Base-by-base conservation (phyloP, 2,888 invertebrate species). In the Dermolepida albohirtum region DNA sequence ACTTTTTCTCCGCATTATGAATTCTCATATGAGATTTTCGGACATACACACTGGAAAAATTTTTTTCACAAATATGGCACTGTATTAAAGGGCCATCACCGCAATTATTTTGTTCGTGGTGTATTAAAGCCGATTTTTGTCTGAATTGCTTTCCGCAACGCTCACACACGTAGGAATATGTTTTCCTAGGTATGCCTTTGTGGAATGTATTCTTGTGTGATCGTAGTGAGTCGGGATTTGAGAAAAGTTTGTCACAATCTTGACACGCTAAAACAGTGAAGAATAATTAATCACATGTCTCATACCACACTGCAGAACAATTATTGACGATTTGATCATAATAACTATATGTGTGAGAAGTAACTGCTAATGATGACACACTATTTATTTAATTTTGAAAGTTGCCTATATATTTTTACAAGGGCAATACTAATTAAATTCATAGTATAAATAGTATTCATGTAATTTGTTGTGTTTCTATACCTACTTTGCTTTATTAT, bases 91-190 rank as follows among this genome's bases (percentile, higher is more conserved):
- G 74, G 8, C 72, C 76, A 11, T 69, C 65, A 0, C 84, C 83
- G 72, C 86, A 86, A 64, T 85, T 83, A 11, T 82, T 83, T 14
- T 82, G 78, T 43, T 84, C 83, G 57, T 86, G 86, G 69, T 80
- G 81, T 6, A 78, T 78, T 1, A 86, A 74, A 0, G 82, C 79
- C 0, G 83, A 81, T 71, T 84, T 84, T 79, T 82, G 71, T 74
- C 80, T 72, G 74, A 79, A 76, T 73, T 79, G 68, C 74, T 75
- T 72, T 1, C 81, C 81, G 64, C 79, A 80, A 64, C 76, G 76
- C 16, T 80, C 76, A 66, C 81, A 82, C 1, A 81, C 74, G 64
- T 79, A 81, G 0, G 71, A 64, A 70, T 80, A 80, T n/a, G 69
- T 69, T 68, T 79, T 79, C 1, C 74, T 71, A 0, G 74, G 71